These are phyloP conservation scores for Autographa gamma DNA, from an alignment of 2,888 invertebrate genomes.

Conservation along the genomic window DNA sequence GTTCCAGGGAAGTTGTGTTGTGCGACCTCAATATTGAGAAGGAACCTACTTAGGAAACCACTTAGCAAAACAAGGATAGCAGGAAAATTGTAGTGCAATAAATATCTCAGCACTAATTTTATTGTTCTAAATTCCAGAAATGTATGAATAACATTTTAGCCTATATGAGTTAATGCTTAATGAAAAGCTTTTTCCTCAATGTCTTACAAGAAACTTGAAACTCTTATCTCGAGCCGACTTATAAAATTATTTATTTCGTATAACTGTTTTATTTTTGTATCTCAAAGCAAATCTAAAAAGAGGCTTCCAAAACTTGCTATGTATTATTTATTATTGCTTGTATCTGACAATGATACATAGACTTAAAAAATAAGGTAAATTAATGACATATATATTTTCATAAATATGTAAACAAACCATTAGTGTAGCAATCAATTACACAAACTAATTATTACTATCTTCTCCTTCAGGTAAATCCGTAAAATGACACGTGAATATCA, in stretches of 20 bases:
- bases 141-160: conserved; percentile 16
- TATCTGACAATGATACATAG: no score
- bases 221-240: background rate
- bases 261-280: background rate
- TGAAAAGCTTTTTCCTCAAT: conserved; percentile 45
- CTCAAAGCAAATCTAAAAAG: background rate
- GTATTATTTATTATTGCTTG: no score
- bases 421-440: conserved; percentile 27
- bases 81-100: background rate
- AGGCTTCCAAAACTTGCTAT: background rate
- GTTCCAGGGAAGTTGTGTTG: background rate
- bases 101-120: conserved; percentile 2
- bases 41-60: background rate
- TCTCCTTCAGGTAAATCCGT: conserved; percentile 57
- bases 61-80: conserved; percentile 5
- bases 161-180: conserved; percentile 15
- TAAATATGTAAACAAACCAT: conserved; percentile 32
- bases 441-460: conserved; percentile 41
- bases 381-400: background rate
- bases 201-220: conserved; percentile 6
- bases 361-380: background rate
- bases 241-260: background rate
- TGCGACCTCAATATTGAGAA: background rate
- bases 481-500: conserved; percentile 60
- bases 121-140: conserved; percentile 13